phyloP scores from a whole-genome alignment of 2,113 vertebrate genomes.

The Fukomys damarensis region DNA sequence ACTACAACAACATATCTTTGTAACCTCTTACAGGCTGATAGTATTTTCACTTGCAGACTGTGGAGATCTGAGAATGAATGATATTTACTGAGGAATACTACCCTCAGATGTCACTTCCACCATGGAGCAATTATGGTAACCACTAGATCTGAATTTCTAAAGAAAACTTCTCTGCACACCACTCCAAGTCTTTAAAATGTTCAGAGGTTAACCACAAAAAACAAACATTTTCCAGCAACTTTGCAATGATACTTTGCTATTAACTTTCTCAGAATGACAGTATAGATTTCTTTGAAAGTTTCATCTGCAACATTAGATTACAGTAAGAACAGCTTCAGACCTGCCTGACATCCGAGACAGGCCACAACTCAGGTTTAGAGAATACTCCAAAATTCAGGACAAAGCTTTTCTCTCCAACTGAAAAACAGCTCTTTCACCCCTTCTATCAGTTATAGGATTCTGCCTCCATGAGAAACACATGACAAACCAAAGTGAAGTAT shows the following conservation, averaged over 20 bases:
- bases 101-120: neutral
- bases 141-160: conserved; percentile 56
- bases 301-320: conserved; percentile 37
- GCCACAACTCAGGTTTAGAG: neutral
- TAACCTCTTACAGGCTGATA: conserved; percentile 4
- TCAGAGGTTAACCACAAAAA: conserved; percentile 61
- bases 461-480: neutral
- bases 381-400: neutral
- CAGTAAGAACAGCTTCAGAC: conserved; percentile 17
- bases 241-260: neutral
- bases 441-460: neutral
- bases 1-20: neutral
- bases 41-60: conserved; percentile 25
- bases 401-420: conserved; percentile 7
- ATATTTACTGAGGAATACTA: neutral
- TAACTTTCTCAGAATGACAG: conserved; percentile 52
- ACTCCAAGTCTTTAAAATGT: conserved; percentile 50
- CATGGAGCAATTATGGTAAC: conserved; percentile 13
- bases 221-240: conserved; percentile 59
- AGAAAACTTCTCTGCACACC: conserved; percentile 31
- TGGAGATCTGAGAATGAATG: neutral
- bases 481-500: neutral
- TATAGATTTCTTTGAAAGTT: conserved; percentile 1
- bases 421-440: conserved; percentile 19
- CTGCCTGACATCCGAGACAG: conserved; percentile 34